Evolutionary conservation across 2,797 vertebrate species (phyloP), one percentile per base, ranked within the genome.

Genomic region (Spheniscus humboldti): DNA sequence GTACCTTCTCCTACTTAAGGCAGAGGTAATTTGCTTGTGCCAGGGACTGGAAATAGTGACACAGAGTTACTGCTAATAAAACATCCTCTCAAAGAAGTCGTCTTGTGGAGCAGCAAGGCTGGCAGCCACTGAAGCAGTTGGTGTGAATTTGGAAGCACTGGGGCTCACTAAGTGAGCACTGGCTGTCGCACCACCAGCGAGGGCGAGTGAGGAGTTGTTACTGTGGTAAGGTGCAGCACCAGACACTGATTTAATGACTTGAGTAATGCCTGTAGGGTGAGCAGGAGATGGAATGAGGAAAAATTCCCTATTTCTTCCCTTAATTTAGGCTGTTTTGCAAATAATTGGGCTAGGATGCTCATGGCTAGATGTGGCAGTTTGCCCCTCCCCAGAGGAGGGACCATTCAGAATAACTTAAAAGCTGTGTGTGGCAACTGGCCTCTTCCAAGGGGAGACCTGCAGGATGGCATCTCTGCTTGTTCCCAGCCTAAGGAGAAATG

Each of bases 101-200:
- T 63, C 47, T 37, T 55, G 27, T 37, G 52, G 39, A 77, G 39
- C 47, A 67, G 11, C 14, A 79, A 75, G 39, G 22, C 17, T 56
- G 66, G 64, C 47, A 89, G 33, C 25, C 5, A 33, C 48, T 53
- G 13, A 56, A n/a, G 25, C 19, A 27, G 43, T 37, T 81, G n/a
- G 18, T 77, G 47, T 56, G 48, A 48, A 74, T 67, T 81, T 73
- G 41, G 71, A 56, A 84, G 78, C 19, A 24, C 23, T 31, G n/a
- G 24, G 8, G 8, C 39, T 86, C 67, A 33, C 41, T 37, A 35
- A 25, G 14, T 0, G 8, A 52, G 11, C 12, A 2, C 47, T 69
- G 56, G 20, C 47, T 48, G 31, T 47, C 1, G 2, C 10, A 33
- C 13, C n/a, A 17, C 45, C 19, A 33, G 9, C 0, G 1, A 37